Conservation (phyloP, 2,888 invertebrate genomes). For the Drosophila mayaguana region DNA sequence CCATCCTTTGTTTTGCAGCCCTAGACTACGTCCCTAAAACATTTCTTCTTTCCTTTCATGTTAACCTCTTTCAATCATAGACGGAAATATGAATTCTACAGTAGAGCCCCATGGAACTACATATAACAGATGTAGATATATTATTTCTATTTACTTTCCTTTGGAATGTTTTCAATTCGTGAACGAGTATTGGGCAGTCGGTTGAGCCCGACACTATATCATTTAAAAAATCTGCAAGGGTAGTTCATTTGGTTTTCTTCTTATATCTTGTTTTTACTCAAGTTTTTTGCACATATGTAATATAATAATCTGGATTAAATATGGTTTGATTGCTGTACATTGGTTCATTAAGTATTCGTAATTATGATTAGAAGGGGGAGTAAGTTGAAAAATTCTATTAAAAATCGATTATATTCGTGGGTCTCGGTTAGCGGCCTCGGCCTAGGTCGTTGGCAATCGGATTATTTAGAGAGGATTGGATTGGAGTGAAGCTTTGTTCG, state of each 20-base stretch:
- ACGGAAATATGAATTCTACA: no score
- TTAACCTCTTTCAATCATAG: no score
- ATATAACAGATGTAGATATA: no score
- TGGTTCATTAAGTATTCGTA: not conserved
- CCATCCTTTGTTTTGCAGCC: no score
- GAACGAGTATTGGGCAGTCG: not conserved
- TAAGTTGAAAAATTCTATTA: not conserved
- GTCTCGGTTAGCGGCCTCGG: not conserved
- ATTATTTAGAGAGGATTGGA: not conserved
- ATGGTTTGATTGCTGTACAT: not conserved
- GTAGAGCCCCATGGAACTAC: no score
- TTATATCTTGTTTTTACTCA: not conserved
- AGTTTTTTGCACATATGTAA: conserved; percentile 1
- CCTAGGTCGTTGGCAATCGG: not conserved
- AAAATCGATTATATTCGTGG: not conserved
- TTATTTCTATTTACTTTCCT: not conserved
- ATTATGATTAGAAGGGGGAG: not conserved
- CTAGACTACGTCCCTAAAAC: no score
- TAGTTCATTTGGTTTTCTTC: not conserved
- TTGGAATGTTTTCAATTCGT: not conserved
- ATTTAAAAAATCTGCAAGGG: not conserved
- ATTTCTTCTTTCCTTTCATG: no score
- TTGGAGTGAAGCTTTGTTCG: not conserved
- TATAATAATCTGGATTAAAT: not conserved
- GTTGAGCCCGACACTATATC: not conserved